Conservation (phyloP, 2,113 vertebrate species). For the Campylomormyrus numenius region DNA sequence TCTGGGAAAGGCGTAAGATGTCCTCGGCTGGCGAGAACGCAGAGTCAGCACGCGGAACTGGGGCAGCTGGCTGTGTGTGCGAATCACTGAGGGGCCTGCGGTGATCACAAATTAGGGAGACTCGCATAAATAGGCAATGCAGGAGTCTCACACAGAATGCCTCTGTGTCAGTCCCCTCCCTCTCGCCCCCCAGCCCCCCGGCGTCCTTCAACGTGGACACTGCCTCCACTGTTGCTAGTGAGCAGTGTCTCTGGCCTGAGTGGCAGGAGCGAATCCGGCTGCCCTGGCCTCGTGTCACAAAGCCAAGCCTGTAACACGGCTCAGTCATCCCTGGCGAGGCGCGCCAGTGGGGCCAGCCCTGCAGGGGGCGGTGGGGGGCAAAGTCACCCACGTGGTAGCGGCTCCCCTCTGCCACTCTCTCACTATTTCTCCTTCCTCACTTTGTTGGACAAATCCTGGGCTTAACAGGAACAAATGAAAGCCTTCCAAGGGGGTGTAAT, state of each 20-base stretch:
- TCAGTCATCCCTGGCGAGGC: neutral
- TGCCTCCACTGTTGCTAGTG: constrained; percentile 7
- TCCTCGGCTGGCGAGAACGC: neutral
- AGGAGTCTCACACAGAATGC: constrained; percentile 3
- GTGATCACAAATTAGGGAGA: neutral
- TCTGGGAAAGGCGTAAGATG: neutral
- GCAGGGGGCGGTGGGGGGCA: neutral
- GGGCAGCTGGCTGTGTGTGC: neutral
- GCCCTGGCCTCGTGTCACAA: neutral
- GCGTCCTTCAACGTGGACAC: neutral
- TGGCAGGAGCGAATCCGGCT: neutral
- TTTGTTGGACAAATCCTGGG: constrained; percentile 46
- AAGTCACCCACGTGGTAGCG: neutral
- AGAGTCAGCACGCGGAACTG: constrained; percentile 1
- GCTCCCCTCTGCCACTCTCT: constrained; percentile 17
- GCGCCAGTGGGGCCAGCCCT: neutral
- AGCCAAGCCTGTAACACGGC: constrained; percentile 7
- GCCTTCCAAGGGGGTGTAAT: constrained; percentile 48
- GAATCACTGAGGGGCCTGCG: neutral
- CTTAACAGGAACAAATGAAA: constrained; percentile 56
- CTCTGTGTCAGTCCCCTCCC: neutral
- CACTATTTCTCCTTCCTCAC: constrained; percentile 40
- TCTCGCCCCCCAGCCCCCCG: neutral
- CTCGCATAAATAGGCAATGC: neutral
- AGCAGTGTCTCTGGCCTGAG: neutral